Base-by-base conservation (phyloP, 2,888 invertebrate genomes). In the Kryphioiulus occultus region DNA sequence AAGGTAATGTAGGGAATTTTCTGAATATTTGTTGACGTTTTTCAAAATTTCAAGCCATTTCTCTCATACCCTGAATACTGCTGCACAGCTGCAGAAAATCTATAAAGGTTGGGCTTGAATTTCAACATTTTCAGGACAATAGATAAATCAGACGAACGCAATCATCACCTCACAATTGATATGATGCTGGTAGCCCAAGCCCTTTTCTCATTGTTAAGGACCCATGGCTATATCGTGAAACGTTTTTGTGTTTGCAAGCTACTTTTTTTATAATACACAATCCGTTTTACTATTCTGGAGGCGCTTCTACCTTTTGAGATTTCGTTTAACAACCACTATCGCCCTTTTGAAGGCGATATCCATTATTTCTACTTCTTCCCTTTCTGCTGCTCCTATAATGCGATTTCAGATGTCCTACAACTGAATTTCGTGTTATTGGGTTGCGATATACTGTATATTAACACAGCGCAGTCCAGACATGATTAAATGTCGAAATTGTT, bases 401-500 rank as follows among this genome's bases (percentile, higher is more conserved):
- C 17, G 78, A 78, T 78, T 78, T 26, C 78, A 32, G 78, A 78
- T 30, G 78, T 78, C 30, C 30, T 30, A 78, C 78, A 78, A 78
- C 78, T 78, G 78, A 78, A 78, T 30, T 12, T 17, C 1, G 78
- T 78, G 78, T 78, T 30, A 78, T 30, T 10, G 30, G 26, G 17
- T 17, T 32, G 3, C 53, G 47, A 10, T 68, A 68, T 68, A 35
- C 35, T n/a, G n/a, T n/a, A n/a, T n/a, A n/a, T n/a, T 26, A 78
- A 78, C 10, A 78, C 0, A 10, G 30, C 17, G 30, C 78, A 78
- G 78, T 78, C 78, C 26, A 30, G 30, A 78, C 26, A 78, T 78
- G 30, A 78, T 10, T 30, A 78, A 78, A 78, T 78, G 26, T 26
- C 26, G 78, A 30, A 17, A 78, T 78, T 12, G 78, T 78, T 30